phyloP scores from a whole-genome alignment of 2,888 invertebrate species.

The Nymphalis c-album region DNA sequence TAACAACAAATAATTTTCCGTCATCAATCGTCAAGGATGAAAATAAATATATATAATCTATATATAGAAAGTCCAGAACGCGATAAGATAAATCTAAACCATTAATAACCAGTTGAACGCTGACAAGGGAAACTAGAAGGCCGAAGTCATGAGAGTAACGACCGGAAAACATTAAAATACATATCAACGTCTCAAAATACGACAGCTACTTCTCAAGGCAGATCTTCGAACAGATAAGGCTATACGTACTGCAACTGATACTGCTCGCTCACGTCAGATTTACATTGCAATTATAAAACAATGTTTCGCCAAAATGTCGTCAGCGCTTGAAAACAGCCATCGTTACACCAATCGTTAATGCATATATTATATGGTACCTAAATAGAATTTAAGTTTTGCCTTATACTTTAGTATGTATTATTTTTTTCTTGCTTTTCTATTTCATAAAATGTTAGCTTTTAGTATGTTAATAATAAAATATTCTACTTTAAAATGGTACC shows the following conservation, averaged over 20 bases:
- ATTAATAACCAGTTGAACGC: conserved; percentile 25
- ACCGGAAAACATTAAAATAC: conserved; percentile 32
- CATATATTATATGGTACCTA: not conserved
- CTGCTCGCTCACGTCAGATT: conserved; percentile 8
- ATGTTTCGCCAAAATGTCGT: conserved; percentile 10
- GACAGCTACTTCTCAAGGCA: conserved; percentile 21
- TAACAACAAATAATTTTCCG: too few species aligned
- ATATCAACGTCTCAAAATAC: conserved; percentile 24
- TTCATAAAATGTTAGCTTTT: not conserved
- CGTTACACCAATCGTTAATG: not conserved
- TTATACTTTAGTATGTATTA: not conserved
- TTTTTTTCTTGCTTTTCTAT: too few species aligned
- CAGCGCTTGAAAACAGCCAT: not conserved
- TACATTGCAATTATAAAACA: conserved; percentile 16
- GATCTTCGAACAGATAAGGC: conserved; percentile 18
- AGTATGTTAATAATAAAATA: not conserved
- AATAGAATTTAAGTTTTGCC: not conserved
- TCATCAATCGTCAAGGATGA: not conserved
- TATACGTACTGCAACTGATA: conserved; percentile 10
- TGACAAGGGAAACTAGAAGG: conserved; percentile 30
- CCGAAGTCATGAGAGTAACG: conserved; percentile 24
- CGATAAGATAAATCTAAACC: conserved; percentile 27
- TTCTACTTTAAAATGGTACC: not conserved
- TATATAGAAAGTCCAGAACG: conserved; percentile 9
- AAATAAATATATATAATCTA: not conserved